Base-by-base conservation (phyloP, 1,140 invertebrate genomes). In the Bombus pyrosoma region DNA sequence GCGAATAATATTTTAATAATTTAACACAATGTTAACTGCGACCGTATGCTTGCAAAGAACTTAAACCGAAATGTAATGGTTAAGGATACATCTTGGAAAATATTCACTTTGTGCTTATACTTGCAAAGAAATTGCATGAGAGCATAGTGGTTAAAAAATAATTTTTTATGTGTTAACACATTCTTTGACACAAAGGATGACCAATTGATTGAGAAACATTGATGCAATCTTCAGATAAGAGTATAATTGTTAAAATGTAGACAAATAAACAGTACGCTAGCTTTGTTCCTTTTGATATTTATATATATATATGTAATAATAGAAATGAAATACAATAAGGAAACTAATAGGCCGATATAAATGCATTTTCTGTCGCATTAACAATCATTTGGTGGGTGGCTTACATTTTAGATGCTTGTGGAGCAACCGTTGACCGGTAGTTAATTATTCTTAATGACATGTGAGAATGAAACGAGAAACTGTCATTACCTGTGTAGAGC, bases 391-490 rank as follows among this genome's bases (percentile, higher is more conserved):
- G 71, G 34, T 64, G 81, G 87, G 74, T 87, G 59, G 80, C 64
- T 85, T 91, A 68, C 41, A 90, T 94, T 91, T 84, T 92, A 92
- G 92, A 93, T 94, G 92, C 87, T 92, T 87, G 90, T 79, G 90
- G 89, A 85, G 69, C 80, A 87, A 91, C 66, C 78, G 74, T 90
- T 88, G 39, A 87, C 89, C 85, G 89, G 90, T 94, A 92, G 88
- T 93, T 94, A 91, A 92, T 91, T 93, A 92, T 92, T 87, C 66
- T 93, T 92, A 89, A 92, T 94, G 91, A 94, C 92, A 94, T 94
- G 93, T 94, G 92, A 95, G 93, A 94, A 95, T 95, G 94, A 95
- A 94, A 95, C 94, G 94, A 91, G 94, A 94, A 89, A 95, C 94
- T 91, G 92, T 95, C 89, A 94, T 95, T 93, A 94, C 94, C 93